Evolutionary conservation across 2,888 invertebrate genomes (phyloP).

Genomic region (Punctoribates punctum): DNA sequence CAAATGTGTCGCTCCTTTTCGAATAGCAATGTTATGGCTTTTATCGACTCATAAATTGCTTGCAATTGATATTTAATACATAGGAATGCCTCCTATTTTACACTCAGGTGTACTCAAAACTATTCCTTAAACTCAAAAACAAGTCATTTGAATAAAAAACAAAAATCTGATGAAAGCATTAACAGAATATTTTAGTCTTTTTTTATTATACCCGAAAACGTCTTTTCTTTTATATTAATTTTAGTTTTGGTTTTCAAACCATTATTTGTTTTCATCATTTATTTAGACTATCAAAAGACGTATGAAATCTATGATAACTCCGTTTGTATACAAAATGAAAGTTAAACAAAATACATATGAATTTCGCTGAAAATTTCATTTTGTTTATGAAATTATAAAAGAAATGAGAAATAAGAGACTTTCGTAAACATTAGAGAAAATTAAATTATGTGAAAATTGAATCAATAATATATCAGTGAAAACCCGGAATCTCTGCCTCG

Average conservation of each 20-base stretch:
- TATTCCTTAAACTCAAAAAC: background rate
- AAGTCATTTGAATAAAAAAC: background rate
- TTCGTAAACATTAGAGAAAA: background rate
- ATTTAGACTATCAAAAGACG: too few species aligned
- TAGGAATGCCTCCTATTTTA: background rate
- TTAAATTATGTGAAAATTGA: conserved; percentile 13
- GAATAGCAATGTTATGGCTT: background rate
- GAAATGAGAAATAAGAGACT: background rate
- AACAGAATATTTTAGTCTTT: background rate
- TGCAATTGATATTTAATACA: background rate
- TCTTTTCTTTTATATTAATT: too few species aligned
- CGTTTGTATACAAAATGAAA: too few species aligned
- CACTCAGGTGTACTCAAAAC: background rate
- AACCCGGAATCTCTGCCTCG: background rate
- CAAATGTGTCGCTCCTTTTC: background rate
- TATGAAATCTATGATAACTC: too few species aligned
- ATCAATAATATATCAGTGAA: conserved; percentile 4
- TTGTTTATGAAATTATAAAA: background rate
- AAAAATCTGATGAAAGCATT: background rate
- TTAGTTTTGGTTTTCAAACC: too few species aligned
- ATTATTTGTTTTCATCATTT: too few species aligned
- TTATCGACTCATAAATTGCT: background rate
- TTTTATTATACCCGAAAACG: too few species aligned
- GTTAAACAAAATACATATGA: too few species aligned
- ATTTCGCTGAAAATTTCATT: background rate